These are phyloP conservation scores for Crematogaster levior DNA, from an alignment of 2,888 invertebrate species.

Conservation along the genomic window DNA sequence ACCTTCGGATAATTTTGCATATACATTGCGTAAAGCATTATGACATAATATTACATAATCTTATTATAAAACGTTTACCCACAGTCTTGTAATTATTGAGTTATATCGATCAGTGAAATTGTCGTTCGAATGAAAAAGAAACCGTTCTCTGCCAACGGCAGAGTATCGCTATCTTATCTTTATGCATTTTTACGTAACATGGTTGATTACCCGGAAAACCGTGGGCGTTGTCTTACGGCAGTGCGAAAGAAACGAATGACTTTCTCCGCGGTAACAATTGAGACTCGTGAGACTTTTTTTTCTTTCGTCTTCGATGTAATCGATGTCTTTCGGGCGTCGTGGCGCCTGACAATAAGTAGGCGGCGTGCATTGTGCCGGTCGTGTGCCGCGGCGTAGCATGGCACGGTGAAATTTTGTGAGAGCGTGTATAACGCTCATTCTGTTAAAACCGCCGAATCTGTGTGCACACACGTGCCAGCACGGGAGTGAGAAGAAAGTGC, in stretches of 20 bases:
- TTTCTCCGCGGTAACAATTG: constrained; percentile 62
- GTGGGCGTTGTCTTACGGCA: constrained; percentile 48
- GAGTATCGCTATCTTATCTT: constrained; percentile 21
- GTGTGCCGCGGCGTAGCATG: constrained; percentile 41
- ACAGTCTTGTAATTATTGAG: not conserved
- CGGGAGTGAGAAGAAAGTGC: constrained; percentile 72
- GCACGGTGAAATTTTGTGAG: constrained; percentile 72
- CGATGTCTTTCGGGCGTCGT: constrained; percentile 61
- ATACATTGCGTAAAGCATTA: not conserved
- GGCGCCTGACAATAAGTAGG: constrained; percentile 40
- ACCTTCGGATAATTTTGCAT: not conserved
- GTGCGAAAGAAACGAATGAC: constrained; percentile 42
- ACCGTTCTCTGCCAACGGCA: not conserved
- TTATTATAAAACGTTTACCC: not conserved
- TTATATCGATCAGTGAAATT: not conserved
- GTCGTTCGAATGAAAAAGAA: constrained; percentile 12
- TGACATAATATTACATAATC: not conserved
- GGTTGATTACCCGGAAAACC: constrained; percentile 23
- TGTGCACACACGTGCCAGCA: constrained; percentile 67
- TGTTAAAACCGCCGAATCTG: constrained; percentile 70
- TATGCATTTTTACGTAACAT: constrained; percentile 42
- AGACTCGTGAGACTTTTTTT: constrained; percentile 36
- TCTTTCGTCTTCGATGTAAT: constrained; percentile 61
- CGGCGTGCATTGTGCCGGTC: constrained; percentile 25
- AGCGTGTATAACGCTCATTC: constrained; percentile 21